Percentiles rank a stretch among this genome's conserved stretches.
Conservation (phyloP, 2,113 vertebrate species). For the Crotalus tigris region DNA sequence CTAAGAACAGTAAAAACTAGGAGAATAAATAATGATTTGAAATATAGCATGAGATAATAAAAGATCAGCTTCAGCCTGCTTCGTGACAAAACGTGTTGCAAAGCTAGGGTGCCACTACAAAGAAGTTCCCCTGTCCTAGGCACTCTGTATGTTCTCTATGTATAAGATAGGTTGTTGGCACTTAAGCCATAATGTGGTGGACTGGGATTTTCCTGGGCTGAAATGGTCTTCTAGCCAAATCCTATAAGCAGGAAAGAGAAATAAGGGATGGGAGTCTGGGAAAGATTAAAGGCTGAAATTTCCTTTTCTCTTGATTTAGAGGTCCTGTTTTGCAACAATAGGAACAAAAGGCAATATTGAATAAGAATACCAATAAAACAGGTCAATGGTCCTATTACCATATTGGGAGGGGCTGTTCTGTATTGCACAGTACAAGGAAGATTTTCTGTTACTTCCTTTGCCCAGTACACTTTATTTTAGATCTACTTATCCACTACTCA, state of each 20-base stretch:
- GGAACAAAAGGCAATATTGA: accelerated
- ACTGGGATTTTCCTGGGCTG: neutral
- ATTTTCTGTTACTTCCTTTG: neutral
- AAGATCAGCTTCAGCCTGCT: neutral
- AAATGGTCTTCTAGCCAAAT: neutral
- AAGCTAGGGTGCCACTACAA: neutral
- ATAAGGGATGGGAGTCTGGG: neutral
- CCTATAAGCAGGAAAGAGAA: neutral
- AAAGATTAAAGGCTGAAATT: neutral
- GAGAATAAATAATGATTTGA: neutral
- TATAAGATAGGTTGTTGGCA: neutral
- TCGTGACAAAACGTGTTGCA: neutral
- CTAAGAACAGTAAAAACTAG: neutral
- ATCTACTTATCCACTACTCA: neutral
- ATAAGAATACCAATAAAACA: accelerated
- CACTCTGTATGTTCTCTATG: neutral
- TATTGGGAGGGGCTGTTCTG: accelerated
- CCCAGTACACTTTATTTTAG: neutral
- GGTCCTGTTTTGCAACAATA: neutral
- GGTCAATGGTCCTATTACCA: accelerated
- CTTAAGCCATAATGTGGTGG: neutral
- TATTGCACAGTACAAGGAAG: neutral
- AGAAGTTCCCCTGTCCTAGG: neutral
- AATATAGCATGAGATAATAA: neutral
- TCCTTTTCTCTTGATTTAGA: accelerated